phyloP scores from a whole-genome alignment of 1,140 invertebrate species.

The Nautilus pompilius region DNA sequence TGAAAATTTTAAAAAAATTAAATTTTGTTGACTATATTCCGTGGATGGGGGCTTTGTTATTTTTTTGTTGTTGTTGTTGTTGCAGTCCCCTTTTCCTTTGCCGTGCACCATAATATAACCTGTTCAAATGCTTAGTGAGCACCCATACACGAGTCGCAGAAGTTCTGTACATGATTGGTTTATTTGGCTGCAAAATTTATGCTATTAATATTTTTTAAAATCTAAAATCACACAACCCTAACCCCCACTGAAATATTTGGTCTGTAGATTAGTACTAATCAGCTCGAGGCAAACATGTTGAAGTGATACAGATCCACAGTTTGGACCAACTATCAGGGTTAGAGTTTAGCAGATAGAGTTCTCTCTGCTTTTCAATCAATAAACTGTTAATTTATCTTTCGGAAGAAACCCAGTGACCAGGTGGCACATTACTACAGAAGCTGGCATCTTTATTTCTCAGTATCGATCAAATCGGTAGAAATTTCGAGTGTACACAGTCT shows the following conservation, averaged over 20 bases:
- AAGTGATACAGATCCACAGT: no score
- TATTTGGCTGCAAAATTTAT: no score
- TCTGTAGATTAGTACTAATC: no score
- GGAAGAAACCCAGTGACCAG: not conserved
- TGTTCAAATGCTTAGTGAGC: no score
- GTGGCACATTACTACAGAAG: not conserved
- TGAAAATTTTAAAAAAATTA: not conserved
- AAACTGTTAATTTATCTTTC: not conserved
- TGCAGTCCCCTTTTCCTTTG: not conserved
- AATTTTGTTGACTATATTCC: not conserved
- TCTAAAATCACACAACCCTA: no score
- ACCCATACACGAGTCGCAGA: no score
- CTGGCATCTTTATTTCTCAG: not conserved
- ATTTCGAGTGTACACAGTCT: not conserved
- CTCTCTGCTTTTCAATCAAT: not conserved
- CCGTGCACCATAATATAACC: no score
- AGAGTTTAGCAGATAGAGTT: not conserved
- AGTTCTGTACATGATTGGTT: no score
- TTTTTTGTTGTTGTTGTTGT: not conserved
- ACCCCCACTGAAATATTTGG: no score
- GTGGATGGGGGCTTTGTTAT: not conserved
- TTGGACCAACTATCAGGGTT: no score
- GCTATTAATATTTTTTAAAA: no score
- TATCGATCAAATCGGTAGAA: not conserved
- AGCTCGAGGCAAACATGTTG: no score